A percentile compares a stretch with the other conserved stretches of the same genome.
Conservation (phyloP, 53 echinoderm and acorn worm genomes). For the Temnopleurus reevesii region DNA sequence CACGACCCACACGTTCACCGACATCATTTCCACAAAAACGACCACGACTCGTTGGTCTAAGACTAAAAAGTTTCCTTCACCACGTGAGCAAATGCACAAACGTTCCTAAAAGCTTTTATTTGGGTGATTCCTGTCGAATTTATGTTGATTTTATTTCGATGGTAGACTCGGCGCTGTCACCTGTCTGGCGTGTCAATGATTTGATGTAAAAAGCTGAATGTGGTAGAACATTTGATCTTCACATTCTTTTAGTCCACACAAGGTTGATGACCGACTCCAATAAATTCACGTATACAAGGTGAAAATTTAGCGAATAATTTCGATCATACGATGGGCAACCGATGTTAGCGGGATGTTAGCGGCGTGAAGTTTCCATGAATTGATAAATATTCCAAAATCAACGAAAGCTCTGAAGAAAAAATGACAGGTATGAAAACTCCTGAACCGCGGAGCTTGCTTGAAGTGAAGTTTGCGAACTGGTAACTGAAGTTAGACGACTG, state of each 20-base stretch:
- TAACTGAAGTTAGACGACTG: background rate
- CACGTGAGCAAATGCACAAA: too few relatives aligned
- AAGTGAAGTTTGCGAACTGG: background rate
- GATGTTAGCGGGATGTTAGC: too few relatives aligned
- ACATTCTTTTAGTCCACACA: background rate
- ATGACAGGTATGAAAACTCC: background rate
- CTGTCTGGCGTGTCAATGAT: conserved; percentile 4
- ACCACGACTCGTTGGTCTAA: background rate
- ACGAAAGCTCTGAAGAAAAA: background rate
- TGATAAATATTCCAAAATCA: background rate
- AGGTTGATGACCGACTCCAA: background rate
- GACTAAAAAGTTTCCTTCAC: too few relatives aligned
- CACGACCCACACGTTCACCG: background rate
- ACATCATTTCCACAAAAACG: background rate
- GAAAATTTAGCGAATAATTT: too few relatives aligned
- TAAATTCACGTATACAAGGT: background rate
- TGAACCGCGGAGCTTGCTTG: background rate
- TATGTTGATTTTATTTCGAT: background rate
- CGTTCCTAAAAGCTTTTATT: too few relatives aligned
- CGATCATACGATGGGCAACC: too few relatives aligned
- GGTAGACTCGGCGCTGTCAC: background rate
- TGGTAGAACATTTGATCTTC: background rate
- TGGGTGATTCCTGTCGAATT: background rate
- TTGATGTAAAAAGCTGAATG: background rate
- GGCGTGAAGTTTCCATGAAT: too few relatives aligned